Percentiles rank a stretch among this genome's conserved stretches.
Conservation (phyloP, 2,888 invertebrate species). For the Ectropis crepuscularia region DNA sequence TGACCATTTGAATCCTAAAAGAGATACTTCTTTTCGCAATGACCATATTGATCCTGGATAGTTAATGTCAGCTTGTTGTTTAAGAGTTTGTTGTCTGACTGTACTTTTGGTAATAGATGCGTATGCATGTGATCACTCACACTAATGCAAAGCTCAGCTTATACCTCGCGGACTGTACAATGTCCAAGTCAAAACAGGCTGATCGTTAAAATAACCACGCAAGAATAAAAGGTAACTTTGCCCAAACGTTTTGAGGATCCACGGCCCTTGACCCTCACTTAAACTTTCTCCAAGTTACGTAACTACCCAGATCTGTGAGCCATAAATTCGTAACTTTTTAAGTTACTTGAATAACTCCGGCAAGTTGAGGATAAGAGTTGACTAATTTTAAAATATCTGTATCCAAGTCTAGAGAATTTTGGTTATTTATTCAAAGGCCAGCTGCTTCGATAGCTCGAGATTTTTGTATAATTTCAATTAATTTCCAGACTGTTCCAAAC, state of each 20-base stretch:
- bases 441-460: not conserved
- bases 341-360: conserved; percentile 45
- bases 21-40: too few relatives aligned
- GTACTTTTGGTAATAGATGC: too few relatives aligned
- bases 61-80: too few relatives aligned
- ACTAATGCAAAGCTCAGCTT: too few relatives aligned
- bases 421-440: conserved; percentile 15
- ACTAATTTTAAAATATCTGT: conserved; percentile 28
- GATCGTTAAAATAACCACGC: conserved; percentile 8
- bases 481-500: not conserved
- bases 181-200: not conserved
- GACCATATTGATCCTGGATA: too few relatives aligned
- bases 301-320: conserved; percentile 52
- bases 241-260: conserved; percentile 59
- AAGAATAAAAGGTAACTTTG: conserved; percentile 47
- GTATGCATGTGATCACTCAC: too few relatives aligned
- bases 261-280: conserved; percentile 65
- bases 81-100: too few relatives aligned
- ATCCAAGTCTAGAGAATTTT: conserved; percentile 14
- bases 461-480: not conserved
- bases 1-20: too few relatives aligned
- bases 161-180: too few relatives aligned
- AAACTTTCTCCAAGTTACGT: conserved; percentile 65
- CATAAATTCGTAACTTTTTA: conserved; percentile 66
- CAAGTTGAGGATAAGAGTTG: conserved; percentile 33